Percentiles rank a stretch among this genome's conserved stretches.
phyloP scores from a whole-genome alignment of 1,140 invertebrate species.

The Dufourea novaeangliae region DNA sequence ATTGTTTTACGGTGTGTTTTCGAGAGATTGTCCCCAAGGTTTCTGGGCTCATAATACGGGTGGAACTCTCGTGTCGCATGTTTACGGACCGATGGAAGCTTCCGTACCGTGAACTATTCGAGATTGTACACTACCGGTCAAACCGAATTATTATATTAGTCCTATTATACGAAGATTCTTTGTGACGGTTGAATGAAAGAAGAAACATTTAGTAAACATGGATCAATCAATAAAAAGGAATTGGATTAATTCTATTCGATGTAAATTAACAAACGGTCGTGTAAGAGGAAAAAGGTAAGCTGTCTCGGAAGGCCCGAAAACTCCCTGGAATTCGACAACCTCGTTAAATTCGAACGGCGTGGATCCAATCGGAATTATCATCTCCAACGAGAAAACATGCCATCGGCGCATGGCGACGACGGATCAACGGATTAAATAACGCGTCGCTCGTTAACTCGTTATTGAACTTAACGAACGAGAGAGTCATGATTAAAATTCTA shows the following conservation, averaged over 20 bases:
- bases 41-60: no score
- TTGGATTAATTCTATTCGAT: no score
- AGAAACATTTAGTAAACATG: no score
- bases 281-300: background rate
- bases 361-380: constrained; percentile 46
- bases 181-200: no score
- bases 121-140: no score
- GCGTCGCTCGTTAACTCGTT: constrained; percentile 20
- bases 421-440: constrained; percentile 21
- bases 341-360: constrained; percentile 24
- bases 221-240: no score
- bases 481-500: constrained; percentile 37
- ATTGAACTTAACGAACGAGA: constrained; percentile 28
- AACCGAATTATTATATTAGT: no score
- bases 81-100: no score
- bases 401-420: constrained; percentile 4
- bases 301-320: background rate
- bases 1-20: background rate
- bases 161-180: no score
- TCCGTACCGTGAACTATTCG: no score
- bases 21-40: background rate
- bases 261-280: background rate
- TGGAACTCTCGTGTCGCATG: no score
- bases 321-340: constrained; percentile 32
- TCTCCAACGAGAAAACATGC: constrained; percentile 28